phyloP scores from a whole-genome alignment of 2,888 invertebrate species.

The Stratiomys singularior region DNA sequence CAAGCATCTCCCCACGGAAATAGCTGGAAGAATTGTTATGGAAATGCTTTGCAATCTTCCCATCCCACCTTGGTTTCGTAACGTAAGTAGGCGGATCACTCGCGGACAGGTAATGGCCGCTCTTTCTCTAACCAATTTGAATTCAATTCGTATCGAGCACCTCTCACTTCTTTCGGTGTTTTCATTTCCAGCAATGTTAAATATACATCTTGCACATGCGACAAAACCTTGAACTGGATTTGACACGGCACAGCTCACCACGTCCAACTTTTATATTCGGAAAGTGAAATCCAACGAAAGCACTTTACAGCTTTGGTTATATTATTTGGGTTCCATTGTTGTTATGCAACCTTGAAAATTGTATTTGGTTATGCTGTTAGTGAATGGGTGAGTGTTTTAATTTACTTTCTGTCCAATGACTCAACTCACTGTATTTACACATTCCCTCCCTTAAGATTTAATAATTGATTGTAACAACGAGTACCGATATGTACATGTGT shows the following conservation, averaged over 20 bases:
- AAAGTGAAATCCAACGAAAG: conserved; percentile 36
- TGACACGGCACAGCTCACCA: background rate
- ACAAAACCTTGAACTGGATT: conserved; percentile 34
- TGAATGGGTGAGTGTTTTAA: background rate
- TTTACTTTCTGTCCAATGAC: too few relatives aligned
- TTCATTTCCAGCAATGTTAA: conserved; percentile 28
- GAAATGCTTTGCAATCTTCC: background rate
- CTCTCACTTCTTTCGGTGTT: conserved; percentile 10
- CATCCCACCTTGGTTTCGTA: background rate
- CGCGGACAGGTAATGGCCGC: too few relatives aligned
- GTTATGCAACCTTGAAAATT: conserved; percentile 23
- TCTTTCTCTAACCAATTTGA: conserved; percentile 6
- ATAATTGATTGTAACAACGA: too few relatives aligned
- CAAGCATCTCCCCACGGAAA: conserved; percentile 35
- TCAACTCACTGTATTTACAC: too few relatives aligned
- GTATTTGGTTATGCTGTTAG: background rate
- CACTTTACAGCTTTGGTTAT: conserved; percentile 12
- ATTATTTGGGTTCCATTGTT: background rate
- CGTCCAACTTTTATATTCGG: conserved; percentile 9
- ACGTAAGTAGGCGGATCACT: background rate
- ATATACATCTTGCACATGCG: conserved; percentile 7
- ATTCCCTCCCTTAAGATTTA: too few relatives aligned
- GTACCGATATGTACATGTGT: too few relatives aligned
- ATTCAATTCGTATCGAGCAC: conserved; percentile 2
- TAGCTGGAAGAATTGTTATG: conserved; percentile 28